Conservation (phyloP, 1,140 invertebrate genomes). For the Drosophila orena region DNA sequence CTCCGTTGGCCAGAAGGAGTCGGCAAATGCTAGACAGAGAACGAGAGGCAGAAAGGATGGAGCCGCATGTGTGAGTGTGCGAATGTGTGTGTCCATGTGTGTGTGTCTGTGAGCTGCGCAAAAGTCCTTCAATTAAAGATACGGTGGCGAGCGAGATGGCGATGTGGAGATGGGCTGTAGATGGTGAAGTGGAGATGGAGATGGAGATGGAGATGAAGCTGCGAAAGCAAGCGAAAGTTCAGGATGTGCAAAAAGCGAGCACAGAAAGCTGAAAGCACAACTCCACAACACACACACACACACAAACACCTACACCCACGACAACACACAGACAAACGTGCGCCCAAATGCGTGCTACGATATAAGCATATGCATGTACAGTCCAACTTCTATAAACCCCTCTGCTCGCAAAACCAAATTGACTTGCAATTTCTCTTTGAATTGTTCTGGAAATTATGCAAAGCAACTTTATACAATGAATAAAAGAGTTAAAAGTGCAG, state of each 20-base stretch:
- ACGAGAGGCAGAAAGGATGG: constrained; percentile 30
- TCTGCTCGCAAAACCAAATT: neutral
- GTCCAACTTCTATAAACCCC: constrained; percentile 1
- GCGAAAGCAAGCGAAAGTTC: constrained; percentile 56
- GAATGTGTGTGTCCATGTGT: constrained; percentile 44
- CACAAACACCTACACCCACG: constrained; percentile 2
- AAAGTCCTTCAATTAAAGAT: constrained; percentile 82
- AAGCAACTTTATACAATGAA: too few species aligned
- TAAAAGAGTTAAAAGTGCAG: too few species aligned
- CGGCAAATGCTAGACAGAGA: constrained; percentile 14
- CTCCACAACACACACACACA: constrained; percentile 16
- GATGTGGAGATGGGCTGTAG: constrained; percentile 27
- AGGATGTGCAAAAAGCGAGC: constrained; percentile 43
- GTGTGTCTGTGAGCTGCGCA: constrained; percentile 68
- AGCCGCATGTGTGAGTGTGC: constrained; percentile 34
- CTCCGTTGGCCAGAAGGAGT: constrained; percentile 48
- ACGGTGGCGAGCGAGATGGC: constrained; percentile 68
- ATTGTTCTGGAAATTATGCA: too few species aligned
- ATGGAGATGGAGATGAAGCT: constrained; percentile 27
- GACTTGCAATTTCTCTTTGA: too few species aligned
- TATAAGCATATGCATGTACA: constrained; percentile 33
- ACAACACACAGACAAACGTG: neutral
- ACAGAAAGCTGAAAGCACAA: constrained; percentile 46
- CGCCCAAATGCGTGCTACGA: constrained; percentile 23
- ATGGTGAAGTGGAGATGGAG: constrained; percentile 15